Evolutionary conservation across 1,140 invertebrate genomes (phyloP), one percentile per base, ranked within the genome.

Genomic region (Metopolophium dirhodum): DNA sequence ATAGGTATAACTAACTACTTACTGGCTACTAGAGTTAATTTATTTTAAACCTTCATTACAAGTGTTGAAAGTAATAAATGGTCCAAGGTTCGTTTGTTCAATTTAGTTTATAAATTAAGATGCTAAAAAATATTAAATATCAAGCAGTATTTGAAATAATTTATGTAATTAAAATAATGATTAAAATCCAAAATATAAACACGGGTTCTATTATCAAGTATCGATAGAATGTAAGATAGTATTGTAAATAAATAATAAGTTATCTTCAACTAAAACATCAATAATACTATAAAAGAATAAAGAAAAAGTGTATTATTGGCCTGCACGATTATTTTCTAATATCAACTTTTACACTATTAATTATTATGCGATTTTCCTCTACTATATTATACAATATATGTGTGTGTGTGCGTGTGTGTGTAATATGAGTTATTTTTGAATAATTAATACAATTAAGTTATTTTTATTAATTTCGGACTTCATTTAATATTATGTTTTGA

Each of bases 11-110:
- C 14, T n/a, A 14, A n/a, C 61, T 18, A n/a, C n/a, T 30, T n/a
- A 35, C 30, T 41, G 26, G 35, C 61, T n/a, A 35, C 30, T 41
- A 45, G 35, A 85, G 22, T 85, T 85, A 41, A 85, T 41, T 22
- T 85, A 41, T 23, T 85, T 85, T 87, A 87, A 87, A 87, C 85
- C 85, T 87, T 87, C 85, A 87, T 90, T 68, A 26, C 37, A 61
- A 90, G 35, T 61, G 37, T 57, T 61, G 51, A 90, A 68, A 23
- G 51, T 90, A 61, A 41, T 37, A 90, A 90, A 22, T 45, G 51
- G 51, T 37, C 35, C 89, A 90, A 68, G 51, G 51, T 90, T 90
- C n/a, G 1, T 37, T 68, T 49, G 30, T 49, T 87, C 45, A 87
- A 87, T 87, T 49, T 45, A n/a, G 11, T n/a, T 49, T n/a, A 45